phyloP scores from a whole-genome alignment of 2,888 invertebrate species.

The Latrodectus hesperus region DNA sequence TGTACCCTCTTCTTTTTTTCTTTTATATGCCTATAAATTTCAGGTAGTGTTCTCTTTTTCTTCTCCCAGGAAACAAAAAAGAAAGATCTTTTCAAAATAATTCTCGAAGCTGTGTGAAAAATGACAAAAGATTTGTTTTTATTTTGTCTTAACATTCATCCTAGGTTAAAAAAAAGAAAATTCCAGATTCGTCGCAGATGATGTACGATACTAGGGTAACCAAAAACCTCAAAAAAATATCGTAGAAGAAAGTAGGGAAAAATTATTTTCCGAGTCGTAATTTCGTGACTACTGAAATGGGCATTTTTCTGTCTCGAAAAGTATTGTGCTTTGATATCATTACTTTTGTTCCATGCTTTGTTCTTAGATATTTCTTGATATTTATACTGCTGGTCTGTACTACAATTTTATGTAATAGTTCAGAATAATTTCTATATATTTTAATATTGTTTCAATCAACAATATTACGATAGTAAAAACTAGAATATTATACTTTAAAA shows the following conservation, averaged over 20 bases:
- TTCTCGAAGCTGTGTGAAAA: constrained; percentile 47
- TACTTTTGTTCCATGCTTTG: too few relatives aligned
- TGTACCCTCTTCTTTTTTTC: background rate
- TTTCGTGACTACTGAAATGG: background rate
- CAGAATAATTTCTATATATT: too few relatives aligned
- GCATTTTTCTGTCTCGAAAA: too few relatives aligned
- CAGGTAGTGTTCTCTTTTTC: background rate
- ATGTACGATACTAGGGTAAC: background rate
- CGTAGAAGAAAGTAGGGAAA: background rate
- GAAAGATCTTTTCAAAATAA: constrained; percentile 53
- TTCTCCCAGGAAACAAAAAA: background rate
- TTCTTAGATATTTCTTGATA: too few relatives aligned
- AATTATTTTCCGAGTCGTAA: background rate
- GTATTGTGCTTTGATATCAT: too few relatives aligned
- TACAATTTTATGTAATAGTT: too few relatives aligned
- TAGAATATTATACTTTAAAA: too few relatives aligned
- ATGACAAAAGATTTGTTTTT: constrained; percentile 32
- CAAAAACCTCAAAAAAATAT: background rate
- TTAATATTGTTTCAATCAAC: too few relatives aligned
- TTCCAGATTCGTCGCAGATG: background rate
- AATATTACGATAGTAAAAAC: too few relatives aligned
- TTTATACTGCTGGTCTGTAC: too few relatives aligned
- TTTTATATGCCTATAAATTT: background rate
- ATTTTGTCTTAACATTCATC: background rate
- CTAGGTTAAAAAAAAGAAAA: background rate